phyloP scores from a whole-genome alignment of 2,888 invertebrate species.

The Spisula subtruncata region DNA sequence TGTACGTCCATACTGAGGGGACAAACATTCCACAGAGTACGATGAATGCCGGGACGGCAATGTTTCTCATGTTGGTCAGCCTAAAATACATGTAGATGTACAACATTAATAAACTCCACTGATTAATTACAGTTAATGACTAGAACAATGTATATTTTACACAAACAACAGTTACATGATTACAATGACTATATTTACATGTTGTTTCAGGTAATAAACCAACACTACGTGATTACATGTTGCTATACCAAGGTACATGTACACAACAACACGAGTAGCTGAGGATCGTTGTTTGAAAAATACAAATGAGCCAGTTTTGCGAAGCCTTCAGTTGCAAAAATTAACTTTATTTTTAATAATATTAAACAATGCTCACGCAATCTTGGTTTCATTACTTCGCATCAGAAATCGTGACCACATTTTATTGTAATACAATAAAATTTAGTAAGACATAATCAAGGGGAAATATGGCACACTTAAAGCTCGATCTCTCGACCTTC shows the following conservation, averaged over 20 bases:
- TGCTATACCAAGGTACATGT: background rate
- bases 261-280: too few relatives aligned
- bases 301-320: too few relatives aligned
- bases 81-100: background rate
- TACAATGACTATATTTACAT: background rate
- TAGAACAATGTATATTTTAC: background rate
- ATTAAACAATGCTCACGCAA: too few relatives aligned
- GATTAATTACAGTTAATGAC: conserved; percentile 5
- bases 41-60: background rate
- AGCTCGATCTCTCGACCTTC: too few relatives aligned
- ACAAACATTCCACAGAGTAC: conserved; percentile 27
- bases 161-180: conserved; percentile 6
- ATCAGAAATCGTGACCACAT: too few relatives aligned
- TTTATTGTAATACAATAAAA: too few relatives aligned
- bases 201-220: background rate
- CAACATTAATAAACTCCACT: background rate
- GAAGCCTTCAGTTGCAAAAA: too few relatives aligned
- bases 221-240: conserved; percentile 3
- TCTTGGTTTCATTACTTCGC: too few relatives aligned
- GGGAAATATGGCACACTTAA: too few relatives aligned
- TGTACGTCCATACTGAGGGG: conserved; percentile 44
- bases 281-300: too few relatives aligned
- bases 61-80: conserved; percentile 2
- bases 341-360: too few relatives aligned
- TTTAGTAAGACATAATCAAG: too few relatives aligned